Conservation (phyloP, 2,113 vertebrate genomes). For the Dasypus novemcinctus region DNA sequence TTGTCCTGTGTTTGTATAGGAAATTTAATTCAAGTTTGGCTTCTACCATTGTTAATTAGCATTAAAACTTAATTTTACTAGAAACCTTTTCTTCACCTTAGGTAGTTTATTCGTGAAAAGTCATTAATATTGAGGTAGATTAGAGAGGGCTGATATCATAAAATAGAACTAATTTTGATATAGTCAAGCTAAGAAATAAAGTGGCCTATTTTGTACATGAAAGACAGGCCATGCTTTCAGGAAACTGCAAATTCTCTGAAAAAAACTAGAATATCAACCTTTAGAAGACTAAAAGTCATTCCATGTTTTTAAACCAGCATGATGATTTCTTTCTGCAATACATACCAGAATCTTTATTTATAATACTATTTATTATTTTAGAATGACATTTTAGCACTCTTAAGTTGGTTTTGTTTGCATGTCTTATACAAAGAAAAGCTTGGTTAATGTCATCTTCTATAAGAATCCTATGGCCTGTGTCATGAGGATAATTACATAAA, state of each 20-base stretch:
- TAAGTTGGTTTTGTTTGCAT: background rate
- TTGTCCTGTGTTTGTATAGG: background rate
- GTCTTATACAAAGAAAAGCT: background rate
- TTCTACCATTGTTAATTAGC: background rate
- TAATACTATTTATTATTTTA: background rate
- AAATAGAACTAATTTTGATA: background rate
- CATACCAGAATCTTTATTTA: background rate
- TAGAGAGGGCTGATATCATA: background rate
- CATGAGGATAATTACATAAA: background rate
- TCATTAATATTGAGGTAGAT: background rate
- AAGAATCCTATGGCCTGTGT: background rate
- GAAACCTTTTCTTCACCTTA: background rate
- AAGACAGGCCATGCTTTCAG: background rate
- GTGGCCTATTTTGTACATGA: background rate
- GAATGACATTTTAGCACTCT: slow-evolving; percentile 26
- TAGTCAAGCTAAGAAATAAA: background rate
- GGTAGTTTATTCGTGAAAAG: background rate
- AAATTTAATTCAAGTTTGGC: background rate
- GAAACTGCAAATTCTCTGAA: background rate
- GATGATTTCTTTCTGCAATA: background rate
- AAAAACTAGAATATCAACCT: background rate
- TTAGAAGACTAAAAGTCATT: slow-evolving; percentile 1
- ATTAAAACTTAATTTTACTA: slow-evolving; percentile 12
- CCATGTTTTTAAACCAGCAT: background rate
- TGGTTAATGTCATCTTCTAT: background rate